A percentile compares a stretch with the other conserved stretches of the same genome.
Conservation (phyloP, 2,797 vertebrate species). For the Stomatorhinus walkeri region DNA sequence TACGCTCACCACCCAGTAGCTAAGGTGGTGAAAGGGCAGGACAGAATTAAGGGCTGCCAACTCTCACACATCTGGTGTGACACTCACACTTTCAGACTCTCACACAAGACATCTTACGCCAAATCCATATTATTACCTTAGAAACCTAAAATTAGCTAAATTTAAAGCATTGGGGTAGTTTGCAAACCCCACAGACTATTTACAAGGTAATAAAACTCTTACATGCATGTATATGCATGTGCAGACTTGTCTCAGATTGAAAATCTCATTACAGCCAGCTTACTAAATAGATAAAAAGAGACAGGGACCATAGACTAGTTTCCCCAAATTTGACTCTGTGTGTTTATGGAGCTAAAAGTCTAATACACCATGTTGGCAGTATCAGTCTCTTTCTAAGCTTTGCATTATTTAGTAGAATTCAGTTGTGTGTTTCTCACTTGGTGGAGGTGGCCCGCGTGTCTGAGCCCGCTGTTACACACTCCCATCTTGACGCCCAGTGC, state of each 20-base stretch:
- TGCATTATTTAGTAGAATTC: background rate
- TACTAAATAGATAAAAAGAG: background rate
- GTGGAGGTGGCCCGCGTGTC: background rate
- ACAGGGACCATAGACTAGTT: background rate
- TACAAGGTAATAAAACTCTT: background rate
- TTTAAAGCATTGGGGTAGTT: background rate
- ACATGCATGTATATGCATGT: background rate
- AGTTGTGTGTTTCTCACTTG: conserved; percentile 53
- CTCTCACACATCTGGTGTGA: background rate
- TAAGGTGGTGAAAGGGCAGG: background rate
- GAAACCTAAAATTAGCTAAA: background rate
- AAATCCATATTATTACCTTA: background rate
- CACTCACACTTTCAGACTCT: background rate
- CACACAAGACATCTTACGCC: background rate
- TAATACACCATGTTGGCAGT: background rate
- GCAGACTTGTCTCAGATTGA: background rate
- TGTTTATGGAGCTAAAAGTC: background rate
- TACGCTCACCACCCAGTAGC: too few species aligned
- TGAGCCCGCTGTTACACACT: background rate
- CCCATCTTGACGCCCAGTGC: conserved; percentile 67
- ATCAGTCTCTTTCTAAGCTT: background rate
- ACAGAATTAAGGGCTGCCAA: background rate
- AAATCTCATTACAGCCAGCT: background rate
- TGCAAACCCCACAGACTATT: background rate
- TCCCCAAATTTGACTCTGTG: background rate